Evolutionary conservation across 2,888 invertebrate species (phyloP).

Genomic region (Lycophotia porphyrea): DNA sequence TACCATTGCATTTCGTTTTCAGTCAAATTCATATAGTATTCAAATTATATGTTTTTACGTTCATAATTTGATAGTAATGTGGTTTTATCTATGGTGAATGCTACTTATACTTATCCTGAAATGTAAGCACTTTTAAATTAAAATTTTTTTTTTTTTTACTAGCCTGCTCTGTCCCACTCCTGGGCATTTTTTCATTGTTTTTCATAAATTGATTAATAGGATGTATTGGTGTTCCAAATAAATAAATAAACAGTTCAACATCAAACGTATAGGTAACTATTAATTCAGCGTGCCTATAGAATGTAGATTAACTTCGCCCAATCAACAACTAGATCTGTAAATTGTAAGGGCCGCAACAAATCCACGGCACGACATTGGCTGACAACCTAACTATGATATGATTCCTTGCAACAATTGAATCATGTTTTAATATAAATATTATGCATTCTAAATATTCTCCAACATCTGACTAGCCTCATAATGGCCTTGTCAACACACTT

Average conservation of each 20-base stretch:
- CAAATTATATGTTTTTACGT: no score
- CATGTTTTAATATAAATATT: conserved; percentile 62
- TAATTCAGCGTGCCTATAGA: conserved; percentile 9
- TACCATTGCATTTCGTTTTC: no score
- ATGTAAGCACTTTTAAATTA: no score
- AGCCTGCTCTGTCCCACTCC: no score
- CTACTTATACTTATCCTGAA: no score
- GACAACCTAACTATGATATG: conserved; percentile 36
- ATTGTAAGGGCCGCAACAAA: conserved; percentile 47
- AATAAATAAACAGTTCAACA: neutral
- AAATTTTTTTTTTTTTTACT: no score
- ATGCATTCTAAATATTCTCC: conserved; percentile 54
- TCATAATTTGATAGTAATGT: no score
- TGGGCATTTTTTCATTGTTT: neutral
- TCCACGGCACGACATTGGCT: conserved; percentile 39
- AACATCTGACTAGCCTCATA: conserved; percentile 84
- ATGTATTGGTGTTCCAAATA: neutral
- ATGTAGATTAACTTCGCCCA: conserved; percentile 25
- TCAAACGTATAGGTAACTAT: neutral
- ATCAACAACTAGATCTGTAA: conserved; percentile 49
- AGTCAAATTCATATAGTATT: no score
- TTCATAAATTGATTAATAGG: neutral
- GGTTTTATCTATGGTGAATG: no score
- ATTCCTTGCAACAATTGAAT: conserved; percentile 58
- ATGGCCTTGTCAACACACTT: conserved; percentile 82